These are phyloP conservation scores for Hypselothyrea guttata DNA, from an alignment of 2,888 invertebrate genomes.

Conservation along the genomic window DNA sequence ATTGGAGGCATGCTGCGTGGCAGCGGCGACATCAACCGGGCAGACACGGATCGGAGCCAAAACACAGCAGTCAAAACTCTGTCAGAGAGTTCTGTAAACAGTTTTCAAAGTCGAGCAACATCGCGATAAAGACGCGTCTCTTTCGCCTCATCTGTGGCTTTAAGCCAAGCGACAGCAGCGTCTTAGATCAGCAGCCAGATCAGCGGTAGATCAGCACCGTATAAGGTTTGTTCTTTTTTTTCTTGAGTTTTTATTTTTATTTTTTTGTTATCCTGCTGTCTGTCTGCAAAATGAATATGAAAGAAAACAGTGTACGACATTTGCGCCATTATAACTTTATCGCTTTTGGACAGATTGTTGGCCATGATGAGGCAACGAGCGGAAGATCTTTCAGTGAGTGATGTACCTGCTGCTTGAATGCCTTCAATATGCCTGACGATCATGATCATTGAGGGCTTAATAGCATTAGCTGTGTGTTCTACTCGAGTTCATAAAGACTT, in stretches of 20 bases:
- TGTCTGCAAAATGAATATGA: slow-evolving; percentile 6
- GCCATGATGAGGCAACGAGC: slow-evolving; percentile 45
- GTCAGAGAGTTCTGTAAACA: slow-evolving; percentile 78
- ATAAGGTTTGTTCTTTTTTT: too few relatives aligned
- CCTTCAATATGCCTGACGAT: slow-evolving; percentile 1
- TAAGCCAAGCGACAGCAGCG: slow-evolving; percentile 39
- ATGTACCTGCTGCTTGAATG: slow-evolving; percentile 33
- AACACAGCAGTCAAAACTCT: slow-evolving; percentile 72
- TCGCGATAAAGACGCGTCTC: slow-evolving; percentile 53
- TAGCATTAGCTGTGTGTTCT: background rate
- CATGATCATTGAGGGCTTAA: slow-evolving; percentile 4
- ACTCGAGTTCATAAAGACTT: slow-evolving; percentile 10
- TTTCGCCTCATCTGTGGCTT: slow-evolving; percentile 16
- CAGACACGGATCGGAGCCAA: slow-evolving; percentile 4
- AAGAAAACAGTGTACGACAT: slow-evolving; percentile 65
- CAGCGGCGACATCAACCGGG: slow-evolving; percentile 71
- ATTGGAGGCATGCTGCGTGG: slow-evolving; percentile 25
- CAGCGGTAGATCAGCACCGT: slow-evolving; percentile 21
- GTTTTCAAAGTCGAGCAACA: slow-evolving; percentile 68
- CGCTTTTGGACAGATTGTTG: slow-evolving; percentile 76
- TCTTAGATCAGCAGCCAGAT: slow-evolving; percentile 31
- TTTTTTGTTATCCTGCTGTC: slow-evolving; percentile 11
- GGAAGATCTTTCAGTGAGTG: slow-evolving; percentile 50
- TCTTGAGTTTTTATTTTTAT: too few relatives aligned
- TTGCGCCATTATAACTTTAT: slow-evolving; percentile 78